Conservation (phyloP, 2,888 invertebrate species). For the Craniophora ligustri region DNA sequence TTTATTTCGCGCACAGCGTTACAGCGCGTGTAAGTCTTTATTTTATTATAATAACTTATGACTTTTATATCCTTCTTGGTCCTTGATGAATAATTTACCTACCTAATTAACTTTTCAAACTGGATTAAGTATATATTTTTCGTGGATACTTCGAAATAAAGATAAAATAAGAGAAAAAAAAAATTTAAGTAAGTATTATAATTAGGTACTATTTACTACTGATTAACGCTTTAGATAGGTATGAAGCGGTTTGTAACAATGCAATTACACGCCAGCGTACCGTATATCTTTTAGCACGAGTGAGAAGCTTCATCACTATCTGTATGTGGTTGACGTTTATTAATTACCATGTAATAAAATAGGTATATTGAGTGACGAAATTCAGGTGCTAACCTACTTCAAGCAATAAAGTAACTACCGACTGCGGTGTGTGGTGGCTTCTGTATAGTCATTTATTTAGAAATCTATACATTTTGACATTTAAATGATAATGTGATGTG, state of each 20-base stretch:
- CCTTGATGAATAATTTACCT: too few species aligned
- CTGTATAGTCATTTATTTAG: conserved; percentile 52
- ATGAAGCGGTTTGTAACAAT: conserved; percentile 24
- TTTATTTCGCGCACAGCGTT: too few species aligned
- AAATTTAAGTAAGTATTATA: too few species aligned
- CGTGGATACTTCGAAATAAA: too few species aligned
- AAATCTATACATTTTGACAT: conserved; percentile 56
- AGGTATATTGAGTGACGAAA: conserved; percentile 65
- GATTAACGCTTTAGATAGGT: neutral
- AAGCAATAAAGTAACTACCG: conserved; percentile 45
- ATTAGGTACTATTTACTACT: neutral
- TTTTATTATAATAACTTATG: too few species aligned
- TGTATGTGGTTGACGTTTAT: conserved; percentile 52
- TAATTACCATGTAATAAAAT: conserved; percentile 65
- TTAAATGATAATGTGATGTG: too few species aligned
- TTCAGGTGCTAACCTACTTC: conserved; percentile 54
- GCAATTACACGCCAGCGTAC: conserved; percentile 14
- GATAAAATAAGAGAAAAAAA: too few species aligned
- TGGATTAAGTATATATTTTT: too few species aligned
- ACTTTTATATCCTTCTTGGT: too few species aligned
- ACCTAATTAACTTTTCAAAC: too few species aligned
- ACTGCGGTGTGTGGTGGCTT: conserved; percentile 37
- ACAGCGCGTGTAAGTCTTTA: too few species aligned
- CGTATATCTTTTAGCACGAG: neutral
- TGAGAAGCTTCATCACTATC: conserved; percentile 16